phyloP scores from a whole-genome alignment of 2,888 invertebrate genomes.

The Lithodes maja region DNA sequence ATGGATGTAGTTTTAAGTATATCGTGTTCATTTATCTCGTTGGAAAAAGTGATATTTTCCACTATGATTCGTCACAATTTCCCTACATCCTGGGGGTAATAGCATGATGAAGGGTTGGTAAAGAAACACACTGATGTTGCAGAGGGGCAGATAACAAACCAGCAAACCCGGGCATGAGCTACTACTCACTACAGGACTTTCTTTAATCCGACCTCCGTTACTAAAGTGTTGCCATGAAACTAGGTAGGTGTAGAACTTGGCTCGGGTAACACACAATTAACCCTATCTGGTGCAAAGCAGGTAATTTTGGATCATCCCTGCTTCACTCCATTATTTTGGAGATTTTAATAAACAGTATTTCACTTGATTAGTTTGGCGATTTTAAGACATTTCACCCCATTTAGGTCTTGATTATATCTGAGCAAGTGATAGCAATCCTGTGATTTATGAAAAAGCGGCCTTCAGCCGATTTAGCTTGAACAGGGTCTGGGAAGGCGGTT shows the following conservation, averaged over 20 bases:
- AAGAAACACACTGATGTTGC: slow-evolving; percentile 22
- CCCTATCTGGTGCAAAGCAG: too few species aligned
- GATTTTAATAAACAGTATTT: too few species aligned
- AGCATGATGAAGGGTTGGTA: slow-evolving; percentile 34
- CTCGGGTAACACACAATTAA: too few species aligned
- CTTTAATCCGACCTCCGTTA: slow-evolving; percentile 61
- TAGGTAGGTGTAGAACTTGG: neutral
- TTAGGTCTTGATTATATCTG: too few species aligned
- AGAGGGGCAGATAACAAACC: slow-evolving; percentile 26
- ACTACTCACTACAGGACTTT: slow-evolving; percentile 59
- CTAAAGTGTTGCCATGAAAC: neutral
- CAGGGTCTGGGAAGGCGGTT: too few species aligned
- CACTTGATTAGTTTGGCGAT: too few species aligned
- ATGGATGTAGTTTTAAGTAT: neutral
- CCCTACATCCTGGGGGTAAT: slow-evolving; percentile 39
- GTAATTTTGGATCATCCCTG: too few species aligned
- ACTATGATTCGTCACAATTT: slow-evolving; percentile 14
- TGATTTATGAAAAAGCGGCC: too few species aligned
- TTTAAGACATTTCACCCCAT: too few species aligned
- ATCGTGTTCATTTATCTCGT: neutral
- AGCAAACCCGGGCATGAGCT: slow-evolving; percentile 40
- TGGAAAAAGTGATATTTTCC: neutral
- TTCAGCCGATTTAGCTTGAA: too few species aligned
- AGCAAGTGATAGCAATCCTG: too few species aligned
- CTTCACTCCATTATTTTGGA: too few species aligned